A percentile compares a stretch with the other conserved stretches of the same genome.
Evolutionary conservation across 2,797 vertebrate species (phyloP).

Genomic region (Karalla daura): DNA sequence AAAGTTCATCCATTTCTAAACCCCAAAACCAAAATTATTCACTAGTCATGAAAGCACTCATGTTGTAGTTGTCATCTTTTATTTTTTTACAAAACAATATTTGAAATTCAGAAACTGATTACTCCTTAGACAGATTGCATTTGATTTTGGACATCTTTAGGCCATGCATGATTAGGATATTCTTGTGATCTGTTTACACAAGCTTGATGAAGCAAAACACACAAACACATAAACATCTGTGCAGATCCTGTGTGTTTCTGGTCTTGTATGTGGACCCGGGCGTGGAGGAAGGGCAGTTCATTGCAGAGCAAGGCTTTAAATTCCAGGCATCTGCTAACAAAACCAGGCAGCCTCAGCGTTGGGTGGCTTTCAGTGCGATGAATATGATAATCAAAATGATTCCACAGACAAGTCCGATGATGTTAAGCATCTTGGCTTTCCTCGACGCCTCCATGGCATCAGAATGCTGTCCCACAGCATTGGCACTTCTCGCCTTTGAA

Average conservation of each 20-base stretch:
- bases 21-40: too few species aligned
- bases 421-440: constrained; percentile 75
- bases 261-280: not conserved
- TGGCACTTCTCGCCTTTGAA: constrained; percentile 68
- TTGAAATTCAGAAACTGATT: not conserved
- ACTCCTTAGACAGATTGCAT: not conserved
- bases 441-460: constrained; percentile 62
- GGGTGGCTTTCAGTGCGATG: not conserved
- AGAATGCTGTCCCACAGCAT: constrained; percentile 36
- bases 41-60: not conserved
- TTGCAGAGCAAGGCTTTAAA: not conserved
- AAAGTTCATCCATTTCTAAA: too few species aligned
- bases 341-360: not conserved
- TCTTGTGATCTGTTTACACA: not conserved
- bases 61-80: constrained; percentile 8
- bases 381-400: constrained; percentile 51
- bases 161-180: not conserved
- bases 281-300: constrained; percentile 2
- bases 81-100: constrained; percentile 15
- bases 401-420: constrained; percentile 68
- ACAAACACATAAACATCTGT: constrained; percentile 1
- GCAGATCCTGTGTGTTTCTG: constrained; percentile 1
- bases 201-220: not conserved
- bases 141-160: not conserved
- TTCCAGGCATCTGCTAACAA: not conserved